Evolutionary conservation across 2,888 invertebrate species (phyloP).

Genomic region (Opisthograptis luteolata): DNA sequence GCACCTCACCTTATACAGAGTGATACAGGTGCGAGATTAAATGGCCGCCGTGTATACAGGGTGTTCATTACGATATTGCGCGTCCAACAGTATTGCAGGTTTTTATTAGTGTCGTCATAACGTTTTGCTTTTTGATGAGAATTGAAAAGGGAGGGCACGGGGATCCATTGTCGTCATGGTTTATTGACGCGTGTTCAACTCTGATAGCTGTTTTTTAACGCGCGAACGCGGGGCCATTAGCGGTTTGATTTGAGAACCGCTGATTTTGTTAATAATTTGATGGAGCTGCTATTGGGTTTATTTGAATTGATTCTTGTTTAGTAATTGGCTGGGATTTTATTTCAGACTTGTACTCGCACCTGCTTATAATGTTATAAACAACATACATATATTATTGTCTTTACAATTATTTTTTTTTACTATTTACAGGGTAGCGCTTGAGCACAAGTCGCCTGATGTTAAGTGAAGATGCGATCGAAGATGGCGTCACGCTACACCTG

Average conservation of each 20-base stretch:
- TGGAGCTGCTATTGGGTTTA: not conserved
- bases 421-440: too few species aligned
- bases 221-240: slow-evolving; percentile 20
- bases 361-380: too few species aligned
- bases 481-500: too few species aligned
- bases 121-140: slow-evolving; percentile 80
- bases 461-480: too few species aligned
- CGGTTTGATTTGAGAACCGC: slow-evolving; percentile 3
- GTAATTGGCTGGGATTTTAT: too few species aligned
- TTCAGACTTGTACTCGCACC: not conserved
- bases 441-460: too few species aligned
- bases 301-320: not conserved
- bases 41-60: slow-evolving; percentile 80
- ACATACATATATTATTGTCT: too few species aligned
- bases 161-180: slow-evolving; percentile 60
- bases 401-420: too few species aligned
- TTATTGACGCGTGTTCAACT: slow-evolving; percentile 46
- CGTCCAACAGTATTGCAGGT: slow-evolving; percentile 74
- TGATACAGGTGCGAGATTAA: slow-evolving; percentile 84
- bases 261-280: not conserved
- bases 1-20: slow-evolving; percentile 54
- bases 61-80: slow-evolving; percentile 83
- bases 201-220: slow-evolving; percentile 25
- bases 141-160: slow-evolving; percentile 71
- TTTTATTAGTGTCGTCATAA: slow-evolving; percentile 81